These are phyloP conservation scores for Canis aureus DNA, from an alignment of 2,113 vertebrate genomes.

Conservation along the genomic window DNA sequence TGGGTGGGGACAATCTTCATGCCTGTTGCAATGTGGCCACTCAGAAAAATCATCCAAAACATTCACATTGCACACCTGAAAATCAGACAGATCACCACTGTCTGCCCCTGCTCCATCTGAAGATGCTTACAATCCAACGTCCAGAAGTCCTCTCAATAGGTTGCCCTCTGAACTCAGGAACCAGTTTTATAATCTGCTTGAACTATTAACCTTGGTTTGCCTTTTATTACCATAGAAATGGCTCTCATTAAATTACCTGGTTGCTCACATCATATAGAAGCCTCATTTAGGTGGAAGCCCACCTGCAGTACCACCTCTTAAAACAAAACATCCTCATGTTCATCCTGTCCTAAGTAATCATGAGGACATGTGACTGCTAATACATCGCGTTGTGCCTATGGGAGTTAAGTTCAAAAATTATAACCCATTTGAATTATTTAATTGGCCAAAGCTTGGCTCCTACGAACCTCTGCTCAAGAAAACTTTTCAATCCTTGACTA, in stretches of 20 bases:
- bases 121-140: neutral
- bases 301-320: neutral
- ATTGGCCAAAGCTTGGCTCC: neutral
- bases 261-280: neutral
- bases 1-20: neutral
- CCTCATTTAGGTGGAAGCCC: neutral
- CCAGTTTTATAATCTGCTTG: neutral
- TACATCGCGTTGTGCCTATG: neutral
- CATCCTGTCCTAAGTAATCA: neutral
- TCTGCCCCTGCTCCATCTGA: neutral
- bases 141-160: neutral
- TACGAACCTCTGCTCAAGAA: neutral
- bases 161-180: neutral
- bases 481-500: neutral
- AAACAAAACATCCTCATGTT: neutral
- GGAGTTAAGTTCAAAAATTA: neutral
- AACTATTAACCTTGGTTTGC: neutral
- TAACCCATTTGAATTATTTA: neutral
- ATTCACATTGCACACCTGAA: neutral
- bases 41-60: neutral
- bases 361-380: neutral
- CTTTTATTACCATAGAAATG: neutral
- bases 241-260: neutral
- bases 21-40: neutral
- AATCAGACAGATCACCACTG: neutral